A percentile compares a stretch with the other conserved stretches of the same genome.
phyloP scores from a whole-genome alignment of 30 jellyfish, hydroid and myxozoan species.

The Hydractinia symbiolongicarpus region DNA sequence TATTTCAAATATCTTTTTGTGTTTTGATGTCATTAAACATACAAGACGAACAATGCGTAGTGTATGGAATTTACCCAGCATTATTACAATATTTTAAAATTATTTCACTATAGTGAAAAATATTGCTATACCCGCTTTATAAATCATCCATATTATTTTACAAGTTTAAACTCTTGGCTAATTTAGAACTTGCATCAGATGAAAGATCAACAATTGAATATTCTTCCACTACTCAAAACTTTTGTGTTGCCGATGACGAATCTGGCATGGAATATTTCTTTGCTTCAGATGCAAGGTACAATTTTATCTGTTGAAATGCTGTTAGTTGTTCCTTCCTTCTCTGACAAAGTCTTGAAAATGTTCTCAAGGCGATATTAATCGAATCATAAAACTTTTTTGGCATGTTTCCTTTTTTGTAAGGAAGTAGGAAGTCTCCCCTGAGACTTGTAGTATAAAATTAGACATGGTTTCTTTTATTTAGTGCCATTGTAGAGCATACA shows the following conservation, averaged over 20 bases:
- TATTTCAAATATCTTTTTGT: not conserved
- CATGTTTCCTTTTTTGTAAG: no score
- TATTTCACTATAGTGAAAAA: not conserved
- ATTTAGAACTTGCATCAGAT: conserved; percentile 13
- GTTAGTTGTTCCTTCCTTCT: no score
- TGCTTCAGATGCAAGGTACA: conserved; percentile 98
- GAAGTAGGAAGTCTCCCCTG: no score
- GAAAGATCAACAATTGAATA: conserved; percentile 21
- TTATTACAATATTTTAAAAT: not conserved
- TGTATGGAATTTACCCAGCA: no score
- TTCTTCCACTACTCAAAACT: conserved; percentile 24
- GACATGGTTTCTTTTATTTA: conserved; percentile 21
- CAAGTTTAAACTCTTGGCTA: not conserved
- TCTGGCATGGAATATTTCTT: conserved; percentile 79
- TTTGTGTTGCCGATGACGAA: conserved; percentile 54
- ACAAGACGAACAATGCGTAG: not conserved
- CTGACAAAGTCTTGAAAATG: no score
- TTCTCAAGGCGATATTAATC: no score
- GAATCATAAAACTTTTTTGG: no score
- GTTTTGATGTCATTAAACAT: not conserved
- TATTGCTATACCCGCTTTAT: not conserved
- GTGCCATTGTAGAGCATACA: conserved; percentile 98
- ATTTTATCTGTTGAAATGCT: not conserved
- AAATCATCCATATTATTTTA: not conserved
- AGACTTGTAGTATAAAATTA: no score